Evolutionary conservation across 2,113 vertebrate species (phyloP), one percentile per base, ranked within the genome.

Genomic region (Saguinus midas): DNA sequence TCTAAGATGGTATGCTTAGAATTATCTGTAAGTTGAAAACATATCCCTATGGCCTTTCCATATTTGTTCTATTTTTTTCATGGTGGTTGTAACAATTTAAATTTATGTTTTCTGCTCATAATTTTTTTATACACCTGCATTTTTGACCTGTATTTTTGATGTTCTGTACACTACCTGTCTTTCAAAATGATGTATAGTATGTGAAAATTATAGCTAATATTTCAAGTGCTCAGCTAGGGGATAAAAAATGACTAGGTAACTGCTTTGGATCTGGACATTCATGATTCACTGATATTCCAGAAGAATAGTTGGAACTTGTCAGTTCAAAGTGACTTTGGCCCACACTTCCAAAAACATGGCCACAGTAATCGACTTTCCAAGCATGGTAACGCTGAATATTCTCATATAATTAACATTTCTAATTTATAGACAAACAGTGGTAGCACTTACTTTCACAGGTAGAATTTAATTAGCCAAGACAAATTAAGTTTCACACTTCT

Each of bases 401-500:
- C 84, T 96, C 87, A 94, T 66, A 81, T 95, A 96, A 95, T 97
- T 95, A 97, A 96, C 70, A 92, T 96, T 95, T 97, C 85, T 92
- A 94, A 96, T 96, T 97, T 92, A 91, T 55, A 87, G 88, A 91
- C 91, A 92, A 85, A 88, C 72, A 91, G 43, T 68, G 4, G 61
- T 95, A 91, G 68, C 93, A 97, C 48, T 96, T 92, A 80, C 70
- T 96, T 64, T 92, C 95, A 88, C 78, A 96, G 92, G 95, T 96
- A 96, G 80, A 95, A 82, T 95, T 96, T 97, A 97, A 97, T 97
- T 97, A 97, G 88, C 81, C 81, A 96, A 93, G 92, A 92, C 58
- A 97, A 96, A 95, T 97, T 96, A 95, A 61, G 16, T 93, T 96
- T 96, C 68, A 50, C 35, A 93, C 73, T 96, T 96, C 37, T 61